phyloP scores from a whole-genome alignment of 2,797 vertebrate species.

The Steatocranus sp. region DNA sequence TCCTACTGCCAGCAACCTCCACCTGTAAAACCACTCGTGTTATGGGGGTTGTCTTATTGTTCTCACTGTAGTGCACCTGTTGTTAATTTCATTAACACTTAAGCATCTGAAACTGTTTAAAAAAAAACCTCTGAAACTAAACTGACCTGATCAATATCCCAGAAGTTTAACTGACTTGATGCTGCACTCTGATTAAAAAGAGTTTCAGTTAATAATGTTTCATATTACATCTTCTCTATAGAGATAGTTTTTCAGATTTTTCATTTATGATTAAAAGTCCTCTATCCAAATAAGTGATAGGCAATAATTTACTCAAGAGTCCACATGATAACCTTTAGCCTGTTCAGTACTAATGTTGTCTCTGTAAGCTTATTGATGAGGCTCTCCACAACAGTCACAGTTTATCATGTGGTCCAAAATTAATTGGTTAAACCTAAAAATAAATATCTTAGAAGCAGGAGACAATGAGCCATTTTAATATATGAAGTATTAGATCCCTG shows the following conservation, averaged over 20 bases:
- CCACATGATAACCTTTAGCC: neutral
- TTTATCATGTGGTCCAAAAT: neutral
- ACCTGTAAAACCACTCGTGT: neutral
- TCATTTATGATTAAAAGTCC: neutral
- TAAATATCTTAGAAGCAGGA: neutral
- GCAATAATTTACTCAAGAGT: neutral
- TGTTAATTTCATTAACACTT: neutral
- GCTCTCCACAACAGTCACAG: neutral
- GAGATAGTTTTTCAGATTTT: neutral
- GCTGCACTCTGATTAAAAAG: neutral
- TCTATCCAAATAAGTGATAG: neutral
- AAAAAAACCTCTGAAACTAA: fast-evolving
- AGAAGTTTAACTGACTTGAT: neutral
- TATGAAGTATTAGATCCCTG: neutral
- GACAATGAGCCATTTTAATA: neutral
- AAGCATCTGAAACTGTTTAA: neutral
- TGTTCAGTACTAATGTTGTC: neutral
- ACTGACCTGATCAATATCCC: neutral
- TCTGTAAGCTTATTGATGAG: neutral
- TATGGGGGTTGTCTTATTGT: neutral
- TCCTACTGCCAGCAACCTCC: neutral
- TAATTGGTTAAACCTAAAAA: neutral
- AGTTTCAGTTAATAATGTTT: neutral
- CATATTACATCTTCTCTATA: neutral
- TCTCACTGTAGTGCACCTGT: neutral